Percentiles rank a stretch among this genome's conserved stretches.
Evolutionary conservation across 2,797 vertebrate species (phyloP).

Genomic region (Geotrypetes seraphini): DNA sequence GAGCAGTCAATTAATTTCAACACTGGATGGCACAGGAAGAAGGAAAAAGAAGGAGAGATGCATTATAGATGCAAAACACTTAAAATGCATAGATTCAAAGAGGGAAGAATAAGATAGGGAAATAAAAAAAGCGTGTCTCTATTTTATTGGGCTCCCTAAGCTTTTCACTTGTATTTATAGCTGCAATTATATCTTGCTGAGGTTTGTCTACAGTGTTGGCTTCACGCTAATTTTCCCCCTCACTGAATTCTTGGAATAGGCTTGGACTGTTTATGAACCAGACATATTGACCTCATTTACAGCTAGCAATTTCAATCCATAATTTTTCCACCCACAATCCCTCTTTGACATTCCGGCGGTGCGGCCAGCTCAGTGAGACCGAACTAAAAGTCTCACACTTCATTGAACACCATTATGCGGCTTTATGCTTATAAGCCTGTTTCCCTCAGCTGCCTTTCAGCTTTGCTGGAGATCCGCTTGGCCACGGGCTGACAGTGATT

Average conservation of each 20-base stretch:
- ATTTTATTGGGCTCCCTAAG: constrained; percentile 68
- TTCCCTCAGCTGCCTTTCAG: constrained; percentile 75
- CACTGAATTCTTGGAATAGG: constrained; percentile 72
- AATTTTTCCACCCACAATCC: constrained; percentile 79
- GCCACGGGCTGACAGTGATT: constrained; percentile 76
- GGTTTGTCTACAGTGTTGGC: constrained; percentile 79
- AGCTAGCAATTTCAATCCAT: constrained; percentile 82
- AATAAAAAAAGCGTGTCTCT: constrained; percentile 60
- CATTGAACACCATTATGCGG: constrained; percentile 94
- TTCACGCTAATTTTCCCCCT: constrained; percentile 86
- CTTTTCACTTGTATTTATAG: constrained; percentile 79
- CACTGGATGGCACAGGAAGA: constrained; percentile 51
- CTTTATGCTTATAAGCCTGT: constrained; percentile 82
- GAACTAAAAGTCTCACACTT: constrained; percentile 92
- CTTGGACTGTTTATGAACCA: constrained; percentile 92
- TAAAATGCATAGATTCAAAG: constrained; percentile 63
- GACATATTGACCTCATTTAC: constrained; percentile 96
- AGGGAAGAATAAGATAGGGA: constrained; percentile 36
- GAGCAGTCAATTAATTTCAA: constrained; percentile 71
- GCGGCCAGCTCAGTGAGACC: constrained; percentile 77
- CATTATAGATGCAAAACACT: constrained; percentile 54
- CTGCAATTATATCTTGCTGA: constrained; percentile 83
- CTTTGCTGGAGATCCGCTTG: constrained; percentile 74
- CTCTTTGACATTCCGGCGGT: constrained; percentile 75
- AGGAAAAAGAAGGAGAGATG: constrained; percentile 20